Percentiles rank a stretch among this genome's conserved stretches.
These are phyloP conservation scores for Ginglymostoma cirratum DNA, from an alignment of 2,113 vertebrate species.

Conservation along the genomic window DNA sequence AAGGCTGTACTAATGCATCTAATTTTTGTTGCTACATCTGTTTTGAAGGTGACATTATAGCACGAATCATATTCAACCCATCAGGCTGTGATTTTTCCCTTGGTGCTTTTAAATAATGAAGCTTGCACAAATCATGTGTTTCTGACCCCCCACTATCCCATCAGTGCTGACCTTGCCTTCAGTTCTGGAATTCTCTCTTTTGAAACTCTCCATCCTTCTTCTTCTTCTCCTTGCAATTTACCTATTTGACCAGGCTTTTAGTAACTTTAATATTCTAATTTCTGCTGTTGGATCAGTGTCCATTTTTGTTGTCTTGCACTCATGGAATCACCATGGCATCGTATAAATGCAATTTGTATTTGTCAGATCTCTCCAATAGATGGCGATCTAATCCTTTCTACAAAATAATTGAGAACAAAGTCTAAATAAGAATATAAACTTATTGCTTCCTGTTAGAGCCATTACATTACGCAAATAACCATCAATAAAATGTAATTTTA, in stretches of 20 bases:
- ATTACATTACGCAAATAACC: background rate
- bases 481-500: background rate
- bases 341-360: background rate
- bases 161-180: background rate
- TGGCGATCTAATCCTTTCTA: background rate
- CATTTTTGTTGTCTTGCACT: background rate
- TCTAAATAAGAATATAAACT: no score
- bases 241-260: background rate
- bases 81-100: background rate
- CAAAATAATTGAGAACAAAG: background rate
- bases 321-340: background rate
- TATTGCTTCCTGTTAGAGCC: background rate
- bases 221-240: background rate
- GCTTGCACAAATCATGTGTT: background rate
- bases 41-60: background rate
- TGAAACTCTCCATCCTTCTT: background rate
- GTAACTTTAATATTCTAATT: background rate
- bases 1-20: background rate
- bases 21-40: background rate
- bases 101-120: background rate
- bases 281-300: background rate
- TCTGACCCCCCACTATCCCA: background rate
- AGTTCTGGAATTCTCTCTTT: background rate
- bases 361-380: slow-evolving; percentile 8
- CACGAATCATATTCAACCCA: background rate